Evolutionary conservation across 2,113 vertebrate genomes (phyloP).

Genomic region (Recurvirostra avosetta): DNA sequence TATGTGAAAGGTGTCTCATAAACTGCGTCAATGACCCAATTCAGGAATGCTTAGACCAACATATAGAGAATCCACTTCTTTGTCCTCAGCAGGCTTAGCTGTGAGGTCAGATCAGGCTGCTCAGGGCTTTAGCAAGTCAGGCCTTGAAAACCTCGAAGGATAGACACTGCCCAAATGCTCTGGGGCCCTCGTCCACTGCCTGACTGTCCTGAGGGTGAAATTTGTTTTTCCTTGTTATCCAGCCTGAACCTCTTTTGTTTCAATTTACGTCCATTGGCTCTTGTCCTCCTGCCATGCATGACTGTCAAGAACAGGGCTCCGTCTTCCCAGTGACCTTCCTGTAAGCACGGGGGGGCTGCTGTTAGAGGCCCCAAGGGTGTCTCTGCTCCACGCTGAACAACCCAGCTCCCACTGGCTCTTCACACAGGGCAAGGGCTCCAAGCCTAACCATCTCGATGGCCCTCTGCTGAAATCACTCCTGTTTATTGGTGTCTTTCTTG

Average conservation of each 20-base stretch:
- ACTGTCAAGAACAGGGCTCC: background rate
- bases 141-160: background rate
- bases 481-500: background rate
- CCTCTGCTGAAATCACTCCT: background rate
- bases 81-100: background rate
- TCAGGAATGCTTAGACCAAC: background rate
- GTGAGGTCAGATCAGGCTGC: slow-evolving; percentile 18
- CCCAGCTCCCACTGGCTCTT: background rate
- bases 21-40: background rate
- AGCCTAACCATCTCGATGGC: background rate
- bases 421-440: background rate
- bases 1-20: slow-evolving; percentile 13
- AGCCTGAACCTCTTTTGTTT: background rate
- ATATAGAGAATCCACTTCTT: background rate
- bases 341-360: background rate
- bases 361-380: background rate
- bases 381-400: background rate
- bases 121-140: background rate
- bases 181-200: background rate
- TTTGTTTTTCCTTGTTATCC: background rate
- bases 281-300: background rate
- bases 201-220: background rate
- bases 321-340: background rate
- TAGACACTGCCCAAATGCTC: background rate
- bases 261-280: background rate